Evolutionary conservation across 2,113 vertebrate species (phyloP).

Genomic region (Notothenia coriiceps): DNA sequence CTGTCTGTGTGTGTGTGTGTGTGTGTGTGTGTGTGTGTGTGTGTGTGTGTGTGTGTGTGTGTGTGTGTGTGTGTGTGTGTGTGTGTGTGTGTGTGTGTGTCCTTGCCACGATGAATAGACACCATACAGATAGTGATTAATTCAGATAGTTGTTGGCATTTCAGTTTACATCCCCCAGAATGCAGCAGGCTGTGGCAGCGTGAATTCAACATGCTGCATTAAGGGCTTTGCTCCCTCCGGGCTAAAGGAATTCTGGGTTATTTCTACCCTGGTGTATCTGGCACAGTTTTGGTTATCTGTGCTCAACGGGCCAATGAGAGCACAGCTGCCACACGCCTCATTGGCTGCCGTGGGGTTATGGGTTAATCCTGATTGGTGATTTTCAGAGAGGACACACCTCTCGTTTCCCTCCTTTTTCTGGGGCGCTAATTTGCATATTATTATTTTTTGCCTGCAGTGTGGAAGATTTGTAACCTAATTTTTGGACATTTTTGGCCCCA

Average conservation of each 20-base stretch:
- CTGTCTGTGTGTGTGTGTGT: neutral
- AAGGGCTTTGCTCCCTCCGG: conserved; percentile 55
- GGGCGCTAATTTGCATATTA: conserved; percentile 61
- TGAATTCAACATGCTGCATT: conserved; percentile 56
- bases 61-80: conserved; percentile 22
- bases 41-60: conserved; percentile 18
- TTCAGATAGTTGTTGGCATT: conserved; percentile 50
- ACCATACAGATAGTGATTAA: conserved; percentile 49
- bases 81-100: conserved; percentile 21
- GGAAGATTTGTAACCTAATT: conserved; percentile 51
- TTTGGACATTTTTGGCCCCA: conserved; percentile 15
- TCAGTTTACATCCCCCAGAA: conserved; percentile 32
- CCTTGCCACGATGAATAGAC: conserved; percentile 26
- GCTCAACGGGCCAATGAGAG: conserved; percentile 64
- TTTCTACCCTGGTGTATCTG: conserved; percentile 72
- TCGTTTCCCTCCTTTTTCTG: neutral
- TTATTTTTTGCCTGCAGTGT: conserved; percentile 33
- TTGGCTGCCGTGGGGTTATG: conserved; percentile 62
- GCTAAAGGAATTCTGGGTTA: conserved; percentile 65
- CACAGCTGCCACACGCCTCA: conserved; percentile 63
- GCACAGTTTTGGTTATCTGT: conserved; percentile 71
- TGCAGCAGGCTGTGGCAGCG: conserved; percentile 36
- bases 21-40: neutral
- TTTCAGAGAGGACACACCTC: conserved; percentile 42
- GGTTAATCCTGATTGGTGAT: conserved; percentile 70